These are phyloP conservation scores for Actinopyga echinites DNA, from an alignment of 53 echinoderm and acorn worm genomes.

Conservation along the genomic window DNA sequence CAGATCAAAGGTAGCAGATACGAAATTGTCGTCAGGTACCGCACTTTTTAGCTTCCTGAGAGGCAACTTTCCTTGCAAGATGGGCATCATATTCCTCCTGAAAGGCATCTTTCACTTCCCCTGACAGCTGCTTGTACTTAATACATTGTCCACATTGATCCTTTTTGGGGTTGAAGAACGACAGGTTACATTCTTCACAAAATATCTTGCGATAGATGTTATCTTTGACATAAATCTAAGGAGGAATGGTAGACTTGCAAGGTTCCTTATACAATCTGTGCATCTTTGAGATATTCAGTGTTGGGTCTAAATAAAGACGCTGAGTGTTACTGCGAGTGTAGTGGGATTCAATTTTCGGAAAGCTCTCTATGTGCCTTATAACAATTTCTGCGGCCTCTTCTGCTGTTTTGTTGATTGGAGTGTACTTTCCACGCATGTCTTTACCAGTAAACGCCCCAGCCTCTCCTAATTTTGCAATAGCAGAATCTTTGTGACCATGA, in stretches of 20 bases:
- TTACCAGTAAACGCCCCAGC: constrained; percentile 33
- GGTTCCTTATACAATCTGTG: constrained; percentile 10
- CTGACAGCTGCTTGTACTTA: constrained; percentile 37
- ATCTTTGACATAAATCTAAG: constrained; percentile 19
- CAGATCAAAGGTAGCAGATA: constrained; percentile 54
- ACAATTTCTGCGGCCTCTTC: constrained; percentile 6
- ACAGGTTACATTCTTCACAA: constrained; percentile 40
- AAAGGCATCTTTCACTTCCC: constrained; percentile 42
- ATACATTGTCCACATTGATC: constrained; percentile 35
- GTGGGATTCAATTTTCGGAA: constrained; percentile 37
- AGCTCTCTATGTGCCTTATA: constrained; percentile 29
- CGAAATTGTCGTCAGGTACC: constrained; percentile 23
- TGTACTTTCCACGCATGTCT: constrained; percentile 27
- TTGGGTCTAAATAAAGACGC: constrained; percentile 1
- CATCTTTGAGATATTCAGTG: constrained; percentile 26
- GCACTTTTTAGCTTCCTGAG: constrained; percentile 38
- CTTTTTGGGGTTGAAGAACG: constrained; percentile 41
- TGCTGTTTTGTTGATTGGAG: constrained; percentile 30
- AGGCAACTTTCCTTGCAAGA: constrained; percentile 42
- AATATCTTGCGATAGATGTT: constrained; percentile 38
- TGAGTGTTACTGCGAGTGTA: constrained; percentile 13
- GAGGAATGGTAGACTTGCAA: constrained; percentile 18
- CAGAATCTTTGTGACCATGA: constrained; percentile 18
- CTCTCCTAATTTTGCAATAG: constrained; percentile 10
- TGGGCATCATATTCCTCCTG: constrained; percentile 50